Evolutionary conservation across 2,888 invertebrate species (phyloP), one percentile per base, ranked within the genome.

Genomic region (Rhamphomyia laevipes): DNA sequence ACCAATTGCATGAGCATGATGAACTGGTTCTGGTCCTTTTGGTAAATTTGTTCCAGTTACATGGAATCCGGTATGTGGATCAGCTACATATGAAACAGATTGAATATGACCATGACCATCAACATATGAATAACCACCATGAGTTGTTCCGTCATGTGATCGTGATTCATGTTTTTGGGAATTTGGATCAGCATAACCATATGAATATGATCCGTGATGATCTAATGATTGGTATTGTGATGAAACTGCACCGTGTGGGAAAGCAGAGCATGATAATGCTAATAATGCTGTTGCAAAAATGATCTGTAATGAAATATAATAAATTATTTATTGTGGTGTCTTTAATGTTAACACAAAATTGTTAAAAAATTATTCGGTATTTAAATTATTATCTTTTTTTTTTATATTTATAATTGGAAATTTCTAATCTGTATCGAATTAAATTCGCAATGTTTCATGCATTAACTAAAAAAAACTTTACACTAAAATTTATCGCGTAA

Each of bases 81-180:
- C 81, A 7, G 81, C 76, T 21, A 78, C 71, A 60, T 82, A 82
- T 51, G 77, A 74, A 18, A 81, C 80, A 33, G 77, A 77, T 63
- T 82, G 82, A 11, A 80, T 63, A 49, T 77, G 68, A 3, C 81
- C 81, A 60, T 80, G 74, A 15, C 78, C 79, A 62, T 84, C 83
- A 49, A 83, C 74, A 62, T 82, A 84, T 37, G 81, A 80, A 62
- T 83, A 84, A 41, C 77, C 78, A 44, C 82, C 82, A 51, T 75
- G 73, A 5, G 78, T 79, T 15, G 77, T 74, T 13, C 81, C 81
- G 59, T 80, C 78, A 49, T 75, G 69, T 5, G 74, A 70, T 51
- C 77, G 74, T 1, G 76, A 70, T 65, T 83, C 83, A 23, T 76
- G 73, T 62, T 81, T 81, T 54, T 81, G 73, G 56, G 80, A 78